These are phyloP conservation scores for Anas platyrhynchos DNA, from an alignment of 2,113 vertebrate species.

Conservation along the genomic window DNA sequence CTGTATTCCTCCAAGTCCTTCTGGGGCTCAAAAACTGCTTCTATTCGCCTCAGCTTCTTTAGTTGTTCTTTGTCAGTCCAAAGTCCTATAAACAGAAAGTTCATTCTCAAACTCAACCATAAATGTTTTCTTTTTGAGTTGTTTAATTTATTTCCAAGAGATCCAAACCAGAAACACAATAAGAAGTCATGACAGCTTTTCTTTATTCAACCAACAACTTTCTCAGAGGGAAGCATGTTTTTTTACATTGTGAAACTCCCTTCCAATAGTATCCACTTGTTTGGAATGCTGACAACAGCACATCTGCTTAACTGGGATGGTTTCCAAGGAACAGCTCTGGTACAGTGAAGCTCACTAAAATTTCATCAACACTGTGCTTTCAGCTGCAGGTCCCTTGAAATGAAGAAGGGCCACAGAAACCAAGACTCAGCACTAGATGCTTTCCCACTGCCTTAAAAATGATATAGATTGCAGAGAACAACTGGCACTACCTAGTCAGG, in stretches of 20 bases:
- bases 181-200: constrained; percentile 43
- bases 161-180: constrained; percentile 28
- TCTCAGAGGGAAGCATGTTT: constrained; percentile 47
- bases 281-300: constrained; percentile 44
- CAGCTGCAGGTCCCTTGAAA: background rate
- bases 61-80: constrained; percentile 90
- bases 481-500: background rate
- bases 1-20: constrained; percentile 74
- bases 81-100: constrained; percentile 81
- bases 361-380: background rate
- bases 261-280: constrained; percentile 39
- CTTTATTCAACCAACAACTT: constrained; percentile 54
- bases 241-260: constrained; percentile 44
- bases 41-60: constrained; percentile 83
- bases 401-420: background rate
- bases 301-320: constrained; percentile 23
- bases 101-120: background rate
- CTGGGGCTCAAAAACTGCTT: constrained; percentile 83
- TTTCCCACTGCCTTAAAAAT: background rate
- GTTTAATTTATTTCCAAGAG: constrained; percentile 26
- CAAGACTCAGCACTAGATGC: background rate
- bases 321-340: constrained; percentile 30
- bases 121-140: constrained; percentile 38
- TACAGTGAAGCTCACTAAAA: background rate
- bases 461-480: background rate